phyloP scores from a whole-genome alignment of 2,113 vertebrate species.

The Euleptes europaea region DNA sequence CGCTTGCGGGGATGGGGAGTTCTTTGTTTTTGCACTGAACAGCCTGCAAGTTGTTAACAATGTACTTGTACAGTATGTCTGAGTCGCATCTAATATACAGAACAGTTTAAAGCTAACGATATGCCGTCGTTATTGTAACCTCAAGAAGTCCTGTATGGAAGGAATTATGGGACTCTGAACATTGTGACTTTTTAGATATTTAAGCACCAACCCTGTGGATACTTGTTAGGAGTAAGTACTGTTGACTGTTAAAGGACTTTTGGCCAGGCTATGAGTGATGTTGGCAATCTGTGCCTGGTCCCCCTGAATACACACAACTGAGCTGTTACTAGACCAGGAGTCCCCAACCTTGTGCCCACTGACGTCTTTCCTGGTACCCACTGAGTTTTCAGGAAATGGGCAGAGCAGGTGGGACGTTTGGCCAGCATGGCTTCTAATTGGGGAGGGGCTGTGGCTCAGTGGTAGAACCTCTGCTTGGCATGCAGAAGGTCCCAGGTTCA shows the following conservation, averaged over 20 bases:
- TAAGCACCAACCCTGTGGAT: not conserved
- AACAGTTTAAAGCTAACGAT: not conserved
- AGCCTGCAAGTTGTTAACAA: not conserved
- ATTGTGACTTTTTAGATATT: constrained; percentile 8
- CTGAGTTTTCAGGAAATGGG: too few relatives aligned
- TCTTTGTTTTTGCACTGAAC: not conserved
- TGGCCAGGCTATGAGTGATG: too few relatives aligned
- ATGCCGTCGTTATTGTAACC: not conserved
- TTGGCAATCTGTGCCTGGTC: too few relatives aligned
- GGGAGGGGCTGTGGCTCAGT: too few relatives aligned
- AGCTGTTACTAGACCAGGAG: too few relatives aligned
- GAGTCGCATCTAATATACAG: not conserved
- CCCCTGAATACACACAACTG: too few relatives aligned
- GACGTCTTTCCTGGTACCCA: too few relatives aligned
- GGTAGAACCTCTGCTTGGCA: too few relatives aligned
- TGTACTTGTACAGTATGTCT: not conserved
- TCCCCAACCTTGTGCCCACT: too few relatives aligned
- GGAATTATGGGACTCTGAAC: not conserved
- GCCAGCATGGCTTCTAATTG: too few relatives aligned
- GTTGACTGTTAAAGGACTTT: not conserved
- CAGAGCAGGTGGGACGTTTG: too few relatives aligned
- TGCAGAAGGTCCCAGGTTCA: too few relatives aligned
- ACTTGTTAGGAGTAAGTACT: not conserved
- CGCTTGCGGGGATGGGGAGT: not conserved
- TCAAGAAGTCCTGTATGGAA: constrained; percentile 33